Base-by-base conservation (phyloP, 2,113 vertebrate species). In the Hymenochirus boettgeri region DNA sequence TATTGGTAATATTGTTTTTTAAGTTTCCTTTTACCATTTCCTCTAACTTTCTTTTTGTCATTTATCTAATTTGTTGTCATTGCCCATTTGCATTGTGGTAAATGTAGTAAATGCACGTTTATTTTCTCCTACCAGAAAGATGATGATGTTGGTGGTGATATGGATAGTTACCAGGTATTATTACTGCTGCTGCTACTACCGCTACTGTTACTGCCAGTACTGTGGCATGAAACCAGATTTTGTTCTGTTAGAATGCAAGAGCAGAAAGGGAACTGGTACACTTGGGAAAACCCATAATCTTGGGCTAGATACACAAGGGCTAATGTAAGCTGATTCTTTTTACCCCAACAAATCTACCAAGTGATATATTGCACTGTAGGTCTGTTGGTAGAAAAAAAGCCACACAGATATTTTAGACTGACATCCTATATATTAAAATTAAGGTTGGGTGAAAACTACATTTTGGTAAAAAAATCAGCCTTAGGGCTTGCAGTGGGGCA, bases 151-250 rank as follows among this genome's bases (percentile, higher is more conserved):
- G 85, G 73, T 86, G 86, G 88, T 88, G 96, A 98, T 92, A 92
- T 96, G 94, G 96, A 99, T 99, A 99, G 96, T 95, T 99, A 99
- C 83, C 96, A 98, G 96, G 96, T 99, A 99, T 88, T 85, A 81
- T 87, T 81, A 74, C 82, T 82, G 71, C 79, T 86, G 83, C 83
- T 83, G 73, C 88, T 82, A 75, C 81, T 81, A 67, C 78, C 85
- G 83, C 83, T 81, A 11, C 39, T 42, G 39, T 42, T 15, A 42
- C 39, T 42, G 72, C 86, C 83, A 71, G 77, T 85, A 80, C 85
- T 84, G 74, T 79, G 87, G 91, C 91, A 93, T 94, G 93, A 89
- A 83, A 87, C 85, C 85, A 81, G 88, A 83, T 84, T 88, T 80
- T 78, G 83, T 85, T 88, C 86, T 86, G 78, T 80, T 80, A 82